Conservation (phyloP, 2,113 vertebrate genomes). For the Scomber japonicus region DNA sequence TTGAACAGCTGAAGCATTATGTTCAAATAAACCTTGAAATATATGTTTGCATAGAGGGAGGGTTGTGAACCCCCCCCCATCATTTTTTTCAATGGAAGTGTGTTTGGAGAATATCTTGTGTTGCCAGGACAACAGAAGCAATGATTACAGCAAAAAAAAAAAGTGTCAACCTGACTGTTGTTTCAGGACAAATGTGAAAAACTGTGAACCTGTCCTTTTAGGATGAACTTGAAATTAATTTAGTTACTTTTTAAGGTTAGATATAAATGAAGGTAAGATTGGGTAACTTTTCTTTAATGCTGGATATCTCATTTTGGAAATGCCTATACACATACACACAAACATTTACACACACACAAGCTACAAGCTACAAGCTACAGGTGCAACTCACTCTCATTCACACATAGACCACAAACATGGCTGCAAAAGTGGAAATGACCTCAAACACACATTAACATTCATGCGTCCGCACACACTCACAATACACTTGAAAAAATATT, state of each 20-base stretch:
- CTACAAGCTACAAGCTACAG: slow-evolving; percentile 8
- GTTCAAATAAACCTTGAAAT: no score
- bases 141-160: no score
- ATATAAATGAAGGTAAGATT: neutral
- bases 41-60: no score
- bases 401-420: slow-evolving; percentile 27
- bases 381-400: slow-evolving; percentile 20
- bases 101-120: no score
- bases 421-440: slow-evolving; percentile 8
- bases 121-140: no score
- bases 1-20: no score
- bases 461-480: slow-evolving; percentile 28
- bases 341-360: slow-evolving; percentile 25
- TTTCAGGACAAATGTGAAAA: no score
- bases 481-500: neutral
- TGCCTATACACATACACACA: neutral
- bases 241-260: neutral
- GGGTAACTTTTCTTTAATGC: slow-evolving; percentile 11
- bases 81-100: no score
- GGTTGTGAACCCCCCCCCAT: no score
- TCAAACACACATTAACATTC: slow-evolving; percentile 13
- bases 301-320: slow-evolving; percentile 43
- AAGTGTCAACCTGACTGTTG: no score
- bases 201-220: no score
- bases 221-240: no score